Evolutionary conservation across 2,113 vertebrate genomes (phyloP), one percentile per base, ranked within the genome.

Genomic region (Typhlomys cinereus): DNA sequence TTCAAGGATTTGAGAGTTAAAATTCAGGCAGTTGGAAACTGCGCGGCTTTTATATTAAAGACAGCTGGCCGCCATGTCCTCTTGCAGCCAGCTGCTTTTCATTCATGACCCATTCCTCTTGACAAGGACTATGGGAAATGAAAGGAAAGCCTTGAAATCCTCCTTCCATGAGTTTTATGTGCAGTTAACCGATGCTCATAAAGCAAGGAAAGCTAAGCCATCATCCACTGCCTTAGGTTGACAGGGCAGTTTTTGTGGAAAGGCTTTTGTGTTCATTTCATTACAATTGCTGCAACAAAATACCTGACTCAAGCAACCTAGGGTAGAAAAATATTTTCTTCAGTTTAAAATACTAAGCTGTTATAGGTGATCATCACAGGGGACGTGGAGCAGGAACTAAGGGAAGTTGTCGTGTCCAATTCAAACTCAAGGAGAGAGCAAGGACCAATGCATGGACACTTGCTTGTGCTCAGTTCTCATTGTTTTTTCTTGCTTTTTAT

Each of bases 91-190:
- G 52, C 66, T 78, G 29, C 13, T n/a, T 82, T 92, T 54, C 12
- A 29, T 71, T 92, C 61, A 50, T 73, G 71, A 52, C 6, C 64
- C 74, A 39, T 74, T 41, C n/a, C 2, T 67, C 25, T n/a, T 90
- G 46, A 85, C 75, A 66, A 73, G 15, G 36, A 66, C 20, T 34
- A 1, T 69, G n/a, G 20, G 17, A 39, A 84, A 18, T 39, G 29
- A n/a, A 71, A 87, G 25, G 59, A 85, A 79, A 94, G 14, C 36
- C 44, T 78, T 92, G 10, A 36, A 84, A 85, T 74, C 89, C 81
- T 73, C 25, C 36, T 73, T 7, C 23, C 50, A 5, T 59, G 76
- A 4, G 5, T 57, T 89, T 95, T 87, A 39, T 52, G 70, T 79
- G n/a, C 41, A 85, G 25, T 67, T 84, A 79, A 70, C 78, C 29